These are phyloP conservation scores for Cataglyphis rosenhaueri DNA, from an alignment of 2,888 invertebrate species.

Conservation along the genomic window DNA sequence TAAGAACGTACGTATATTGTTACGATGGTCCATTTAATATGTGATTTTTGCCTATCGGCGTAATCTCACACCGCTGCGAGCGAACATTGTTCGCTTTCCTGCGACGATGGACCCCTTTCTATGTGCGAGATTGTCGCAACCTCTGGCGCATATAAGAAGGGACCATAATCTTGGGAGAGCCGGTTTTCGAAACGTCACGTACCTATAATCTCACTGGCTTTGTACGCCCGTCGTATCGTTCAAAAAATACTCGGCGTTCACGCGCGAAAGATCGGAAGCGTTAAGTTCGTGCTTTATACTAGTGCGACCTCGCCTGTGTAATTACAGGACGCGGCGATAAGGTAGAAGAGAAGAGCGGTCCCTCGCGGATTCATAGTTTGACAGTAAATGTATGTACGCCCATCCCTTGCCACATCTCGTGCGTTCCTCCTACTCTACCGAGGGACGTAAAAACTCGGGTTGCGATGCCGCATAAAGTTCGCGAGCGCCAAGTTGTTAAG, in stretches of 20 bases:
- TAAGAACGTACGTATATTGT: constrained; percentile 33
- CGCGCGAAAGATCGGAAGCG: constrained; percentile 65
- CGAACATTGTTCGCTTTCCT: constrained; percentile 24
- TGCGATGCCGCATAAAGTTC: constrained; percentile 59
- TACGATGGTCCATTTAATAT: constrained; percentile 37
- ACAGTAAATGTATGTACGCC: constrained; percentile 74
- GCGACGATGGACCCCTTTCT: constrained; percentile 22
- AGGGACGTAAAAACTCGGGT: constrained; percentile 56
- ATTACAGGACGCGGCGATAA: constrained; percentile 70
- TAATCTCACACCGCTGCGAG: constrained; percentile 39
- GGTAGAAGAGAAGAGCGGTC: constrained; percentile 43
- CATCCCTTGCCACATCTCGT: constrained; percentile 59
- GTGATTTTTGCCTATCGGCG: constrained; percentile 28
- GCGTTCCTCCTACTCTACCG: constrained; percentile 48
- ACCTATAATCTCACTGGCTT: constrained; percentile 60
- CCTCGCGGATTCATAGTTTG: constrained; percentile 71
- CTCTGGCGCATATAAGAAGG: constrained; percentile 41
- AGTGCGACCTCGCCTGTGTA: constrained; percentile 68
- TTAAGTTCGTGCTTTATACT: constrained; percentile 64
- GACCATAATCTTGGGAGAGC: constrained; percentile 52
- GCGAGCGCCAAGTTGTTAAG: constrained; percentile 61
- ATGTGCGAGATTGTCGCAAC: constrained; percentile 51
- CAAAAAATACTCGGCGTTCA: constrained; percentile 27
- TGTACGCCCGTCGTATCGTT: constrained; percentile 53
- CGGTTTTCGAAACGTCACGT: constrained; percentile 55